phyloP scores from a whole-genome alignment of 1,140 invertebrate genomes.

The Scaptodrosophila lebanonensis region DNA sequence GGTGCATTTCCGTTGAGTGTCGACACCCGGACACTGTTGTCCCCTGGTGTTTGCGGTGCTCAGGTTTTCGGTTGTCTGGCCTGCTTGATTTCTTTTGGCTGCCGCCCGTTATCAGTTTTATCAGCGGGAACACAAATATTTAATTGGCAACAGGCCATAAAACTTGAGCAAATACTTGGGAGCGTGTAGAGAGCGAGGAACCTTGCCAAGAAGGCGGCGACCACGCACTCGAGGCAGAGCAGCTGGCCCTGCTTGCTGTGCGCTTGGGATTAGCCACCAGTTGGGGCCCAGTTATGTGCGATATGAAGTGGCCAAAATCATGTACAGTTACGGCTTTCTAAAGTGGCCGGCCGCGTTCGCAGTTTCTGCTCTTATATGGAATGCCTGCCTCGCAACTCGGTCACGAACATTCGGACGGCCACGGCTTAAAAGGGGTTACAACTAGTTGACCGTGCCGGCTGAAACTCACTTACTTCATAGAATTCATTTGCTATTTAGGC shows the following conservation, averaged over 20 bases:
- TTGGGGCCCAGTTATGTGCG: no score
- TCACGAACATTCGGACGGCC: conserved; percentile 47
- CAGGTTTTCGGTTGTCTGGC: no score
- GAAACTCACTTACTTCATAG: conserved; percentile 2
- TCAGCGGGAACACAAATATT: background rate
- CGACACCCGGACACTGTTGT: no score
- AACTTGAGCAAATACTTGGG: conserved; percentile 47
- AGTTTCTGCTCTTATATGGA: conserved; percentile 47
- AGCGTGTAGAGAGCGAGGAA: no score
- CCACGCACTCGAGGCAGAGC: no score
- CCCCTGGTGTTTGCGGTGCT: no score
- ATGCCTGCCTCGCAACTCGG: conserved; percentile 35
- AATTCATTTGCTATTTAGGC: no score
- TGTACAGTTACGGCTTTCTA: conserved; percentile 9
- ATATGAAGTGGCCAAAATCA: no score
- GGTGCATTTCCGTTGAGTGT: conserved; percentile 28
- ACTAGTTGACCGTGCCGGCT: conserved; percentile 54
- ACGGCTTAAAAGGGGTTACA: conserved; percentile 59
- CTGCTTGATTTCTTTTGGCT: background rate
- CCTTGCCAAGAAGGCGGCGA: no score
- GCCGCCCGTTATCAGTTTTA: conserved; percentile 1
- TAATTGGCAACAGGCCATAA: conserved; percentile 49
- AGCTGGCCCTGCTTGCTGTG: no score
- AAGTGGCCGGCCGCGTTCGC: conserved; percentile 10
- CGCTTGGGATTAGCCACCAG: conserved; percentile 1